phyloP scores from a whole-genome alignment of 2,113 vertebrate genomes.

The Craseonycteris thonglongyai region DNA sequence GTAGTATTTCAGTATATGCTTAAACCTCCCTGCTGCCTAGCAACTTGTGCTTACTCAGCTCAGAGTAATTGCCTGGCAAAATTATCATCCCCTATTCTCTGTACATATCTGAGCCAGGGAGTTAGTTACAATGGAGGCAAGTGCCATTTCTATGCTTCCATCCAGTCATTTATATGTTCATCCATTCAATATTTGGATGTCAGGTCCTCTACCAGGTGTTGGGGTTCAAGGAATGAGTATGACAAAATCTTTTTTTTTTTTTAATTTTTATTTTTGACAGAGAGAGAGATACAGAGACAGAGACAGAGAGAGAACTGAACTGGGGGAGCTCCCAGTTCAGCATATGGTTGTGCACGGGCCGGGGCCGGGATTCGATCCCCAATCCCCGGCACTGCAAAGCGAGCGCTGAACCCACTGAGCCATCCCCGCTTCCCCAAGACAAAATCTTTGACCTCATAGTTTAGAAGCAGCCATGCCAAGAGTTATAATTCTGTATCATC shows the following conservation, averaged over 20 bases:
- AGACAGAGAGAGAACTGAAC: too few relatives aligned
- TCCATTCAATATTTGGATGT: not conserved
- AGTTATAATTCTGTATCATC: not conserved
- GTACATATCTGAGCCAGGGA: not conserved
- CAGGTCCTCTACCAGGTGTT: not conserved
- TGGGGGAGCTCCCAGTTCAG: too few relatives aligned
- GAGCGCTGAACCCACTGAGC: too few relatives aligned
- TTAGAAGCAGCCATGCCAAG: not conserved
- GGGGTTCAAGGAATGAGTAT: not conserved
- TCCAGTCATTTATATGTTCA: not conserved
- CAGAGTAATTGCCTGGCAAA: not conserved
- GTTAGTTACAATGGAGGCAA: not conserved
- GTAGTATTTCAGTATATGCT: conserved; percentile 7
- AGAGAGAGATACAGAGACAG: too few relatives aligned
- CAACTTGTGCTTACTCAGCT: not conserved
- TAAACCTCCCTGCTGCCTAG: not conserved
- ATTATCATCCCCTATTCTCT: not conserved
- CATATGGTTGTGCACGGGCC: too few relatives aligned
- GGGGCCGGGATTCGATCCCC: too few relatives aligned
- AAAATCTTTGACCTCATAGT: conserved; percentile 9
- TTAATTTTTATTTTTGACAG: too few relatives aligned
- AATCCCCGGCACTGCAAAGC: too few relatives aligned
- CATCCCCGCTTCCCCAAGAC: too few relatives aligned
- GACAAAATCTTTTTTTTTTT: conserved; percentile 32
- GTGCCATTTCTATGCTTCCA: not conserved